Evolutionary conservation across 2,113 vertebrate genomes (phyloP).

Genomic region (Macquaria australasica): DNA sequence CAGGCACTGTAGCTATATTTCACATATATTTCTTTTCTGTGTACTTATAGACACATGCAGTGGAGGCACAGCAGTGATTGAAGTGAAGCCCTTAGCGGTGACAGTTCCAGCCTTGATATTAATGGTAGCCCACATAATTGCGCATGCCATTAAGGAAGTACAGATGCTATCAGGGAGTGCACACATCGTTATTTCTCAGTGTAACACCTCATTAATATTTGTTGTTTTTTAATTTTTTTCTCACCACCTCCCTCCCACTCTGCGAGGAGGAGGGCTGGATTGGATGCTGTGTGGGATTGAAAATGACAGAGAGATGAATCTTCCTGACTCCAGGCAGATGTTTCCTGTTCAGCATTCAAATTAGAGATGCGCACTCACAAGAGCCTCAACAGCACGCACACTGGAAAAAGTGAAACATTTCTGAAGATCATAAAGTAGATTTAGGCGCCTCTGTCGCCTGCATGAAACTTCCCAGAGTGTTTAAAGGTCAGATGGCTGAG

Average conservation of each 20-base stretch:
- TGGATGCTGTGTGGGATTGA: slow-evolving; percentile 68
- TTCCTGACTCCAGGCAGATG: slow-evolving; percentile 79
- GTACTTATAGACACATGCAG: slow-evolving; percentile 47
- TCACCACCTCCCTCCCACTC: slow-evolving; percentile 61
- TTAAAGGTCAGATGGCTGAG: slow-evolving; percentile 78
- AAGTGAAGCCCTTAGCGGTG: slow-evolving; percentile 75
- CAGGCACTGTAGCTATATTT: slow-evolving; percentile 42
- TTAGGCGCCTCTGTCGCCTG: slow-evolving; percentile 41
- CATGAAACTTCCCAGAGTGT: slow-evolving; percentile 37
- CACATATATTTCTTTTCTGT: slow-evolving; percentile 55
- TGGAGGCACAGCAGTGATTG: slow-evolving; percentile 66
- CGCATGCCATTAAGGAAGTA: slow-evolving; percentile 87
- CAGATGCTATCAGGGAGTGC: slow-evolving; percentile 87
- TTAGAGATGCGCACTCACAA: slow-evolving; percentile 57
- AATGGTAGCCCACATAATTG: slow-evolving; percentile 87
- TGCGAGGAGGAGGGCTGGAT: slow-evolving; percentile 61
- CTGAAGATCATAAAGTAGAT: slow-evolving; percentile 47
- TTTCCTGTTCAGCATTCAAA: slow-evolving; percentile 77
- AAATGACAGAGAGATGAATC: slow-evolving; percentile 87
- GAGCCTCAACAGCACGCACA: slow-evolving; percentile 1
- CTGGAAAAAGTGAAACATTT: slow-evolving; percentile 51
- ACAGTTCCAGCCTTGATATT: slow-evolving; percentile 77
- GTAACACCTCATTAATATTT: slow-evolving; percentile 89
- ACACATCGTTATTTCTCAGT: slow-evolving; percentile 83
- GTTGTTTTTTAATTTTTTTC: slow-evolving; percentile 76